phyloP scores from a whole-genome alignment of 2,113 vertebrate species.

The Neofelis nebulosa region DNA sequence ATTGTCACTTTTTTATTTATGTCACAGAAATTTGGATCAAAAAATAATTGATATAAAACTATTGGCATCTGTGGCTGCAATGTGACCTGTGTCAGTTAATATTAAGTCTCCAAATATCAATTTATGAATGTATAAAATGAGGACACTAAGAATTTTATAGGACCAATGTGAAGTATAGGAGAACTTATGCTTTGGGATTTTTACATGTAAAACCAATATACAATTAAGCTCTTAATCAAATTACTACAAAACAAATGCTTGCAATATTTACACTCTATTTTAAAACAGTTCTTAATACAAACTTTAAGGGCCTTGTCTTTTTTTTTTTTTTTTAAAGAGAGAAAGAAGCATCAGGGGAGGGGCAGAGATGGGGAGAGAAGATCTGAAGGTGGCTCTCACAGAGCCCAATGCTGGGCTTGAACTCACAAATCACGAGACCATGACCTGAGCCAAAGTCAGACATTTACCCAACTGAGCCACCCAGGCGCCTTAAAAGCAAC shows the following conservation, averaged over 20 bases:
- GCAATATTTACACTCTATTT: neutral
- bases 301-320: neutral
- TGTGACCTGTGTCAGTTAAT: neutral
- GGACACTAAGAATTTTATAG: conserved; percentile 26
- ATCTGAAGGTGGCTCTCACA: no score
- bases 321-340: no score
- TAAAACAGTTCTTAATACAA: neutral
- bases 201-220: neutral
- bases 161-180: neutral
- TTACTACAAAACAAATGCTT: neutral
- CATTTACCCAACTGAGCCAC: no score
- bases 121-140: conserved; percentile 4
- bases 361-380: no score
- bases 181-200: conserved; percentile 3
- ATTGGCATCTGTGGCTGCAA: neutral
- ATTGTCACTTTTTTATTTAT: conserved; percentile 2
- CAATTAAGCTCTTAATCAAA: neutral
- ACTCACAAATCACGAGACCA: no score
- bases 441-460: no score
- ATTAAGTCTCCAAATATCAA: conserved; percentile 28
- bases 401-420: no score
- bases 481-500: neutral
- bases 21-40: neutral
- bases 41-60: conserved; percentile 36
- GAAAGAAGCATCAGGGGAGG: no score